Base-by-base conservation (phyloP, 2,797 vertebrate genomes). In the Melanotaenia nigrans region DNA sequence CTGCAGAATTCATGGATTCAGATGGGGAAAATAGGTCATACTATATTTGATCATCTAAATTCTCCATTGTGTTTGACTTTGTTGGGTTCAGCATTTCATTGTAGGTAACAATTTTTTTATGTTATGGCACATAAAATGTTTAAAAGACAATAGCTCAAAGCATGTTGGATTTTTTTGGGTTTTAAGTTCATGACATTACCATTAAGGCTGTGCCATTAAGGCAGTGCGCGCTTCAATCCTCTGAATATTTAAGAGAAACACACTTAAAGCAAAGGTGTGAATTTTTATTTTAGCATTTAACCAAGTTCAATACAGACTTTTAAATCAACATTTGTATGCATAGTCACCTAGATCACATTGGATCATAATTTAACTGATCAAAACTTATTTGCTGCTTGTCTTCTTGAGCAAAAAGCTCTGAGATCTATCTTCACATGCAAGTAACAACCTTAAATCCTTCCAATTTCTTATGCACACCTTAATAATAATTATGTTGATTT, bases 41-140 rank as follows among this genome's bases (percentile, higher is more conserved):
- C 38, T 14, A 54, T 22, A 47, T 38, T 14, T 35, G 32, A 64
- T 77, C 53, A 78, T 60, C 54, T n/a, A 65, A 64, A 73, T 75
- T 6, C 5, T 40, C 28, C 25, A 68, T 22, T 55, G 30, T 2
- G 11, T 28, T 32, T 8, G 54, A 13, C 16, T 73, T 75, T 33
- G 57, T 51, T 13, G 38, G 32, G 11, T 58, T 61, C 1, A 5
- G 2, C 22, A 65, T 65, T 16, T n/a, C 1, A 66, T 64, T 7
- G 40, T 42, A 42, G 40, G 18, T 42, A 42, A 18, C 14, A 42
- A 42, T 16, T 7, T 20, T 45, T 45, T 58, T 53, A 22, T 62
- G 3, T 38, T 3, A 32, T 14, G 9, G 33, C 66, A 20, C 33
- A 58, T 25, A 28, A 47, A 66, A 79, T 35, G 20, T 45, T 24